Conservation (phyloP, 2,113 vertebrate species). For the Aegotheles bennettii region DNA sequence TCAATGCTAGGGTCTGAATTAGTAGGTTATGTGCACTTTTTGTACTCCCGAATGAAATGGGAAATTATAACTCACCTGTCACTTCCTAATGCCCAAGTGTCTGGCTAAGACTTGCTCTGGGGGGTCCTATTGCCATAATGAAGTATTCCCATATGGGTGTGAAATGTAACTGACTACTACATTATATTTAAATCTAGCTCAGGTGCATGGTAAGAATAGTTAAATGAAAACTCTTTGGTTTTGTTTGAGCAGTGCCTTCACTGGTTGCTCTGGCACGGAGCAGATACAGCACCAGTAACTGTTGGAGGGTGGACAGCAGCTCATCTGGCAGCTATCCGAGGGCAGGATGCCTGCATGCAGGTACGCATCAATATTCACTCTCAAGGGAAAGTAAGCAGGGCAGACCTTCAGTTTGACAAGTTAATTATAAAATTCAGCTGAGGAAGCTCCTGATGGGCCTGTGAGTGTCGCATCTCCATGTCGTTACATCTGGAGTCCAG, state of each 20-base stretch:
- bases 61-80: background rate
- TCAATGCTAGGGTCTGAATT: background rate
- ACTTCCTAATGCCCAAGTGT: background rate
- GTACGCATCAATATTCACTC: conserved; percentile 25
- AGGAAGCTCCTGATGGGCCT: background rate
- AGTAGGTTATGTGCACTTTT: background rate
- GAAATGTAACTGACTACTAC: background rate
- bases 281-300: conserved; percentile 46
- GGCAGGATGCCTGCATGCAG: conserved; percentile 82
- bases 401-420: background rate
- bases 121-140: background rate
- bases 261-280: conserved; percentile 81
- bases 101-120: background rate
- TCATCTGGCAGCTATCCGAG: conserved; percentile 77
- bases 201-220: background rate
- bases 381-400: background rate
- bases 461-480: background rate
- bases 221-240: background rate
- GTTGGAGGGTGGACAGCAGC: conserved; percentile 75
- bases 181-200: background rate
- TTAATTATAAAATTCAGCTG: background rate
- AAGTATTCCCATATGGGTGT: background rate
- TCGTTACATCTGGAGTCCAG: background rate
- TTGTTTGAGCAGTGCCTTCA: conserved; percentile 75
- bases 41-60: background rate